phyloP scores from a whole-genome alignment of 2,797 vertebrate species.

The Balearica regulorum region DNA sequence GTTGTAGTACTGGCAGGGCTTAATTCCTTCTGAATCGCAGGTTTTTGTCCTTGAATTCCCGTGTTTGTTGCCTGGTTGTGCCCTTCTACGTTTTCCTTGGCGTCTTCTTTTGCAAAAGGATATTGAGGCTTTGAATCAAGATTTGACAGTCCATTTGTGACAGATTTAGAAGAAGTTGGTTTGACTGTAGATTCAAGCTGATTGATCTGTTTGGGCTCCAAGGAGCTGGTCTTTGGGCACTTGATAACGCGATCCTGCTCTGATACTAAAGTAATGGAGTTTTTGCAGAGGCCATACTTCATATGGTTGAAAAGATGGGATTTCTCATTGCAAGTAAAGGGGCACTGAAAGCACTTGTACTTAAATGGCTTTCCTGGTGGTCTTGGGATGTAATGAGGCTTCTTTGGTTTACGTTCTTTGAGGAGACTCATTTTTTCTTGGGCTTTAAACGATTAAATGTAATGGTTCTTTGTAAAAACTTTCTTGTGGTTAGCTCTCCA shows the following conservation, averaged over 20 bases:
- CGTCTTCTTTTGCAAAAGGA: conserved; percentile 69
- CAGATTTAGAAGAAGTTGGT: conserved; percentile 56
- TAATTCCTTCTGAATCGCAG: conserved; percentile 45
- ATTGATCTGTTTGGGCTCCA: conserved; percentile 65
- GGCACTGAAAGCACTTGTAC: conserved; percentile 99
- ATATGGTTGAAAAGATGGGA: conserved; percentile 99
- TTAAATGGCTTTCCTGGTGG: conserved; percentile 97
- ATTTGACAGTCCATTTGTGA: conserved; percentile 45
- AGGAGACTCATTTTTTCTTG: conserved; percentile 83
- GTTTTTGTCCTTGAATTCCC: conserved; percentile 59
- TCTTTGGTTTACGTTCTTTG: conserved; percentile 94
- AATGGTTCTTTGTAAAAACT: not conserved
- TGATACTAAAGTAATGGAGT: conserved; percentile 92
- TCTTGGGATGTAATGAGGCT: conserved; percentile 96
- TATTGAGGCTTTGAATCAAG: conserved; percentile 65
- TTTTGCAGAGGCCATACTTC: conserved; percentile 98
- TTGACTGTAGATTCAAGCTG: conserved; percentile 61
- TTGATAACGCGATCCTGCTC: conserved; percentile 85
- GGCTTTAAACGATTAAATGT: conserved; percentile 2
- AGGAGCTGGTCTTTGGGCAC: conserved; percentile 73
- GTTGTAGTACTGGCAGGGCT: not conserved
- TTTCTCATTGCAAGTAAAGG: conserved; percentile 98
- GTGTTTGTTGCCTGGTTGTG: conserved; percentile 50
- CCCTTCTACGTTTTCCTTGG: conserved; percentile 73
- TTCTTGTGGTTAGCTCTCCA: conserved; percentile 11